phyloP scores from a whole-genome alignment of 92 coral and sea anemone genomes.

The Paragorgia papillata region DNA sequence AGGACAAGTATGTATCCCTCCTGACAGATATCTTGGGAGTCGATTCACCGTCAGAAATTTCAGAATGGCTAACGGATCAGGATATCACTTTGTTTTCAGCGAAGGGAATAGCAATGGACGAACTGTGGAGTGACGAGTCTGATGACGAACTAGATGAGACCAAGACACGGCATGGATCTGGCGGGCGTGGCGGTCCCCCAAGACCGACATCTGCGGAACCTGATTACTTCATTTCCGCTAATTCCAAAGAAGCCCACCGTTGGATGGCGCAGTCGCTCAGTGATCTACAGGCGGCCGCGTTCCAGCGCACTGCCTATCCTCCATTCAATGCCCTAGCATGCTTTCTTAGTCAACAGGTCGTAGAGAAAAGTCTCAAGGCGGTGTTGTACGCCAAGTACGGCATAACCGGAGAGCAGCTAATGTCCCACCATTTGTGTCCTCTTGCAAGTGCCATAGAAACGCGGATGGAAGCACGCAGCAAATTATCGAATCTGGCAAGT shows the following conservation, averaged over 20 bases:
- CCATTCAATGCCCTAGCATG: constrained; percentile 75
- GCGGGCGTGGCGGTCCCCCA: too few relatives aligned
- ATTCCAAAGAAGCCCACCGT: constrained; percentile 78
- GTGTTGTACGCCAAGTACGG: constrained; percentile 92
- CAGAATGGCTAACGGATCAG: constrained; percentile 52
- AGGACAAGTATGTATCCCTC: constrained; percentile 21
- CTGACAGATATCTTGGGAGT: constrained; percentile 44
- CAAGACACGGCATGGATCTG: too few relatives aligned
- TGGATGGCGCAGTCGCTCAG: constrained; percentile 93
- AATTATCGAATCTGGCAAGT: constrained; percentile 11
- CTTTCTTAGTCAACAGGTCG: constrained; percentile 87
- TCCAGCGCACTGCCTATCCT: constrained; percentile 53
- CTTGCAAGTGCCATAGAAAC: constrained; percentile 54
- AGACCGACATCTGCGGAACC: neutral
- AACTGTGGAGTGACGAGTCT: neutral
- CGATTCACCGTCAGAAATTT: constrained; percentile 47
- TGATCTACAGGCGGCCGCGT: constrained; percentile 77
- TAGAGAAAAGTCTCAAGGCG: constrained; percentile 85
- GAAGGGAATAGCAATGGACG: neutral
- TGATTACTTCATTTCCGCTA: neutral
- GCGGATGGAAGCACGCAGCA: constrained; percentile 5
- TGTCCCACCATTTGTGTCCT: constrained; percentile 78
- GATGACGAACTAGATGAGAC: neutral
- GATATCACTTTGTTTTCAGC: constrained; percentile 49
- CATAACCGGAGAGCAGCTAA: constrained; percentile 78